Evolutionary conservation across 2,888 invertebrate genomes (phyloP), one percentile per base, ranked within the genome.

Genomic region (Drosophila melanosoma): DNA sequence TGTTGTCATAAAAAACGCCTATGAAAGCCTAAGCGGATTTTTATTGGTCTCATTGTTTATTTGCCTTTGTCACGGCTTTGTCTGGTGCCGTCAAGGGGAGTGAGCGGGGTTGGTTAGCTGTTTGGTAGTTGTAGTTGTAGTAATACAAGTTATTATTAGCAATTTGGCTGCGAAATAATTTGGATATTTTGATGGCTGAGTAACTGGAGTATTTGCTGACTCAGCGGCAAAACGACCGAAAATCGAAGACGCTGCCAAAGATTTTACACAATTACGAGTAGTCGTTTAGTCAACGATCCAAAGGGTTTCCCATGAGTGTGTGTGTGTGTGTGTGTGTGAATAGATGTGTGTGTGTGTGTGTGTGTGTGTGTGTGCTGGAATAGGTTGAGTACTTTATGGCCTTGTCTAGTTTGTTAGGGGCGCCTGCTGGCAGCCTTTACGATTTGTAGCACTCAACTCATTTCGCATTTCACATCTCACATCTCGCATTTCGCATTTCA

Each of bases 1-100:
- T 84, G 85, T 87, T 87, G 91, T 90, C 90, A 90, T 91, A 91
- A 91, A 91, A 91, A 87, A 91, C 91, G 91, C 91, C 90, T 91
- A 89, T 90, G 89, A 90, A 90, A 89, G 88, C 88, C 87, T 90
- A 90, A 89, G 90, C 89, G 89, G 80, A 87, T 83, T 90, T 89
- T 89, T 89, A 89, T 89, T 90, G 83, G 87, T 82, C 86, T 86
- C 87, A 87, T 87, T 89, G 88, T 87, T 87, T 87, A 87, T 87
- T 87, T 87, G 87, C 88, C 83, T 81, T 65, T 87, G 87, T 89
- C 87, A 87, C 88, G 88, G 87, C 65, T 78, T 53, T 82, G 69
- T 80, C 77, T 74, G 69, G 52, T 69, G 57, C 11, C 40, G 38
- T 29, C n/a, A n/a, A 17, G 32, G 17, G 36, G 26, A 6, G 17